phyloP scores from a whole-genome alignment of 1,140 invertebrate genomes.

The Aphelenchoides avenae region DNA sequence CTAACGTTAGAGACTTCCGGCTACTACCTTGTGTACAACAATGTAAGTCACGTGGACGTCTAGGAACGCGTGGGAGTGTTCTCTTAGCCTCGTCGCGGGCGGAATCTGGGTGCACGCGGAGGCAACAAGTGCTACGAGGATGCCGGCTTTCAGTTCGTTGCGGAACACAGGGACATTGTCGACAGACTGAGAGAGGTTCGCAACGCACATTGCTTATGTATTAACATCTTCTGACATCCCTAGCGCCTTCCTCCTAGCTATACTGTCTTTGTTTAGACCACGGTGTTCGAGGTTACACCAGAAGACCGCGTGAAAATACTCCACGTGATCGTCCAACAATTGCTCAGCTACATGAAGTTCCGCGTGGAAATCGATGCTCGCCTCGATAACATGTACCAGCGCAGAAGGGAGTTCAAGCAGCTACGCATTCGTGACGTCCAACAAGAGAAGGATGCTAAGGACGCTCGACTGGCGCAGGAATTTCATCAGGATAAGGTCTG shows the following conservation, averaged over 20 bases:
- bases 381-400: slow-evolving; percentile 19
- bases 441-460: slow-evolving; percentile 29
- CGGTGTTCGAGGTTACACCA: slow-evolving; percentile 23
- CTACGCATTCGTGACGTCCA: slow-evolving; percentile 13
- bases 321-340: slow-evolving; percentile 22
- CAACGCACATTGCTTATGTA: no score
- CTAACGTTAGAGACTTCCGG: slow-evolving; percentile 21
- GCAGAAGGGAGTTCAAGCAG: slow-evolving; percentile 6
- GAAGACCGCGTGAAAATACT: slow-evolving; percentile 18
- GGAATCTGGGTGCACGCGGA: slow-evolving; percentile 17
- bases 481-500: slow-evolving; percentile 6
- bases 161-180: slow-evolving; percentile 12
- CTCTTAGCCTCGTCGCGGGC: slow-evolving; percentile 9
- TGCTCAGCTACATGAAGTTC: slow-evolving; percentile 17
- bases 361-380: slow-evolving; percentile 22
- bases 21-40: slow-evolving; percentile 14
- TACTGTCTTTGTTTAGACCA: slow-evolving; percentile 14
- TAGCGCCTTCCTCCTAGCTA: not conserved
- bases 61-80: no score
- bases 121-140: slow-evolving; percentile 34
- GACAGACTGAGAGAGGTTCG: slow-evolving; percentile 30
- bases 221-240: no score
- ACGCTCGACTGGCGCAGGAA: slow-evolving; percentile 16
- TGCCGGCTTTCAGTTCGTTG: slow-evolving; percentile 21
- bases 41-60: no score